Evolutionary conservation across 2,113 vertebrate species (phyloP).

Genomic region (Lepus europaeus): DNA sequence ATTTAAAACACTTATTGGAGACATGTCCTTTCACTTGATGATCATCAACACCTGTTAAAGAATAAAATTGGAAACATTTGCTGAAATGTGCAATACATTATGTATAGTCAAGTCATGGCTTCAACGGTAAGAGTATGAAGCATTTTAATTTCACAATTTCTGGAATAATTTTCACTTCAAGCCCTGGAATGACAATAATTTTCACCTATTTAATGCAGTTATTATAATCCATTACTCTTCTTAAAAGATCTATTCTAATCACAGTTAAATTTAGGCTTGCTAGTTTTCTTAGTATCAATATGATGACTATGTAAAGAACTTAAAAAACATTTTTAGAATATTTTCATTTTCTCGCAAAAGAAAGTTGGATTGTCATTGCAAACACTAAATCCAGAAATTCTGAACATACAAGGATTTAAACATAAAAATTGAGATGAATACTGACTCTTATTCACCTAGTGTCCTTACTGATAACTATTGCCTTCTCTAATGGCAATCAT

Average conservation of each 20-base stretch:
- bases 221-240: conserved; percentile 11
- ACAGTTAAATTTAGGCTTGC: conserved; percentile 11
- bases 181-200: conserved; percentile 59
- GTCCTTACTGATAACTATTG: neutral
- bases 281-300: conserved; percentile 34
- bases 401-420: conserved; percentile 19
- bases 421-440: neutral
- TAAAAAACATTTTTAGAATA: neutral
- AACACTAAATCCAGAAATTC: conserved; percentile 8
- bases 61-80: conserved; percentile 7
- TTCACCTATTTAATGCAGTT: conserved; percentile 53
- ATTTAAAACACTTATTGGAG: conserved; percentile 22
- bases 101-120: conserved; percentile 35
- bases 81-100: conserved; percentile 13
- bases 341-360: neutral
- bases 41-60: neutral
- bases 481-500: neutral
- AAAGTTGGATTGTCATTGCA: neutral
- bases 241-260: neutral
- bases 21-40: neutral
- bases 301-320: neutral
- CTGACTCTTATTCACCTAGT: neutral
- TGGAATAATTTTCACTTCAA: conserved; percentile 60
- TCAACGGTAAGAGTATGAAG: neutral
- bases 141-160: conserved; percentile 54